phyloP scores from a whole-genome alignment of 2,113 vertebrate species.

The Bombycilla garrulus region DNA sequence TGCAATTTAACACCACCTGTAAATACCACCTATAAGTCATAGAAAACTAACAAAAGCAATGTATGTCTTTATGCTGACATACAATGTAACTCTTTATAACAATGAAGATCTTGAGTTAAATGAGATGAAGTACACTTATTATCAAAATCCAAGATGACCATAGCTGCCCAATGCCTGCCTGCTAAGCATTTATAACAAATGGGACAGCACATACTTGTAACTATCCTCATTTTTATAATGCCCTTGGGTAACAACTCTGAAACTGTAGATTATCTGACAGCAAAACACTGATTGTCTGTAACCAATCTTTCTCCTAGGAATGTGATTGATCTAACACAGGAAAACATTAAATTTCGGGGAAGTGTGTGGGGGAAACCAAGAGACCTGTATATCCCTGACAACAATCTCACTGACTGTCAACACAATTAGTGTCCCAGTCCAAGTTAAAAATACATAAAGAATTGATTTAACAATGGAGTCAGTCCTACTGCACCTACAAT shows the following conservation, averaged over 20 bases:
- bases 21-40: neutral
- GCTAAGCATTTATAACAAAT: neutral
- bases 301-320: neutral
- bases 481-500: neutral
- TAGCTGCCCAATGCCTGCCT: neutral
- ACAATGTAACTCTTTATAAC: neutral
- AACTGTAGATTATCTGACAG: neutral
- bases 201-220: neutral
- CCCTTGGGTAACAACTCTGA: neutral
- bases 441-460: neutral
- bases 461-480: neutral
- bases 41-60: neutral
- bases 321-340: neutral
- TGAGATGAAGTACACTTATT: neutral
- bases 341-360: rapidly evolving
- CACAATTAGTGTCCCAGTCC: neutral
- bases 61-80: neutral
- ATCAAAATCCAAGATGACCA: neutral
- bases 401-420: rapidly evolving
- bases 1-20: neutral
- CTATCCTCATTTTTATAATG: neutral
- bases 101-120: neutral
- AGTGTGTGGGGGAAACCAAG: neutral
- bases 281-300: neutral
- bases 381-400: neutral